Base-by-base conservation (phyloP, 53 echinoderm and acorn worm genomes). In the Arbacia lixula region DNA sequence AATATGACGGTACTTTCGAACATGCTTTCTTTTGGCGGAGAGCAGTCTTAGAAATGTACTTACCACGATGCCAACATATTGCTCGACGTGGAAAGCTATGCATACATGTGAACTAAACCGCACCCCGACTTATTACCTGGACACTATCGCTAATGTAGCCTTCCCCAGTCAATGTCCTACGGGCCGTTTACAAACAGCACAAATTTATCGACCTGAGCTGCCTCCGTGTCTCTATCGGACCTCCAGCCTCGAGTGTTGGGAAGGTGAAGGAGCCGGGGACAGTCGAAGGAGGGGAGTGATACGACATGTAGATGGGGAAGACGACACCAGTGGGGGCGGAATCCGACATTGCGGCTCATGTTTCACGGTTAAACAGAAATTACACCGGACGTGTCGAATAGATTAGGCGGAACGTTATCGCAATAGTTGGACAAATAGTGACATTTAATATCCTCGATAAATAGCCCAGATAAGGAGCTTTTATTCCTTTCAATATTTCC, bases 181-280 rank as follows among this genome's bases (percentile, higher is more conserved):
- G 41, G 69, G 69, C 69, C 40, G 69, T 69, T 69, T 69, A 69
- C 69, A 69, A 69, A 69, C 69, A 69, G 6, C 46, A 43, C 69
- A 41, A 69, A 43, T 69, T 69, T 69, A 69, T 69, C 69, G 69
- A 69, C n/a, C n/a, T n/a, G n/a, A n/a, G n/a, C n/a, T n/a, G n/a
- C n/a, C n/a, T n/a, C n/a, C n/a, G n/a, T n/a, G n/a, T n/a, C n/a
- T n/a, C n/a, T n/a, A n/a, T n/a, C n/a, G n/a, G n/a, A n/a, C n/a
- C n/a, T n/a, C n/a, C n/a, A n/a, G n/a, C n/a, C n/a, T n/a, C n/a
- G n/a, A n/a, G n/a, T n/a, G n/a, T n/a, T n/a, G 14, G 32, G 63
- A 31, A 11, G 3, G 31, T 27, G 29, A n/a, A 21, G 6, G 10
- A 1, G 12, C 12, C 14, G 4, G 33, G 16, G 63, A 32, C 14